Evolutionary conservation across 1,140 invertebrate genomes (phyloP).

Genomic region (Micrasema longulum): DNA sequence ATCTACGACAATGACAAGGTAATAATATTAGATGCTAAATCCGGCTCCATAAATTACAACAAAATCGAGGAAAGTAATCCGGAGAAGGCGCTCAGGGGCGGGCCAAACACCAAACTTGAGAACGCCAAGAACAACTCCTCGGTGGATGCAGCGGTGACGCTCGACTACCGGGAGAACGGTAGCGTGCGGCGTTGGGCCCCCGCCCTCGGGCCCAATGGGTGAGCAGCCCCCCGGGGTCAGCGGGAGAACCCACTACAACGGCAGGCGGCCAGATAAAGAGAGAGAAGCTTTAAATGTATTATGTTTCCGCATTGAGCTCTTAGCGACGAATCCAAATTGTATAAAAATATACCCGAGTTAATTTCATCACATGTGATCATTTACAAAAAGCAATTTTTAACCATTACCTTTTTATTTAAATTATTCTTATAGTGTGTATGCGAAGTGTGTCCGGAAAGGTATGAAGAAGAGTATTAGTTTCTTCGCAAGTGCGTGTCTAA

Average conservation of each 20-base stretch:
- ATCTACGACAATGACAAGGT: constrained; percentile 29
- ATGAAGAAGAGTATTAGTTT: too few relatives aligned
- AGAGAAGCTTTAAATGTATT: neutral
- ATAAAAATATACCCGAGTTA: neutral
- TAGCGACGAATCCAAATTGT: neutral
- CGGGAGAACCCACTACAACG: constrained; percentile 23
- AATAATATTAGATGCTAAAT: constrained; percentile 42
- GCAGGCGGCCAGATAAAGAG: constrained; percentile 16
- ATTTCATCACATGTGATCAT: constrained; percentile 9
- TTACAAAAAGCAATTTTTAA: constrained; percentile 38
- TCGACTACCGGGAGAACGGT: constrained; percentile 51
- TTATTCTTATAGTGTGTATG: neutral
- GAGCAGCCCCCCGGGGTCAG: constrained; percentile 31
- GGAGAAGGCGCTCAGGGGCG: constrained; percentile 30
- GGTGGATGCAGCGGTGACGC: constrained; percentile 33
- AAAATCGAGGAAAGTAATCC: constrained; percentile 17
- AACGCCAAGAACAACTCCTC: constrained; percentile 40
- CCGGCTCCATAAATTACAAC: constrained; percentile 11
- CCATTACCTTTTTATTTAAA: constrained; percentile 36
- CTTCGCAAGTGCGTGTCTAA: neutral
- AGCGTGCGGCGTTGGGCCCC: constrained; percentile 44
- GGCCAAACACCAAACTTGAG: constrained; percentile 37
- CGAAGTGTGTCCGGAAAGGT: too few relatives aligned
- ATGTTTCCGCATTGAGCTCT: neutral
- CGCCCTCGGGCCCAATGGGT: constrained; percentile 50